Evolutionary conservation across 1,140 invertebrate genomes (phyloP), one percentile per base, ranked within the genome.

Genomic region (Apolygus lucorum): DNA sequence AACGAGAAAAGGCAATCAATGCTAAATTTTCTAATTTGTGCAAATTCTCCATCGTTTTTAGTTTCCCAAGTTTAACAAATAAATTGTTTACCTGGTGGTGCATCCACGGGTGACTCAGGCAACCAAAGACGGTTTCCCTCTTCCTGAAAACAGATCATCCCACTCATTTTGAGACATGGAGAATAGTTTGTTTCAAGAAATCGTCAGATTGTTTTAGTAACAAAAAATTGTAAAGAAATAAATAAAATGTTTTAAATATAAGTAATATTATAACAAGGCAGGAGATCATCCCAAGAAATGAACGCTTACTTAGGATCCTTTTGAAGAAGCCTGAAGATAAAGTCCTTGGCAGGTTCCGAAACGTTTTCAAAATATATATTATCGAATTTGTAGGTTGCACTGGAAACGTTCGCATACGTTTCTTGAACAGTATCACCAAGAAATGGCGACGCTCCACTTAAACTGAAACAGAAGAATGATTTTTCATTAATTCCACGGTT

Each of bases 361-460:
- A 88, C 81, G 69, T 86, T 81, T 54, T 82, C 83, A 77, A 91
- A 91, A 0, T 90, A 77, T 66, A 88, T 85, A 49, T 85, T 84
- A 4, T 89, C 88, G 74, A 90, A 91, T 73, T 90, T 88, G 1
- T 89, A 80, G 63, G 86, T 84, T n/a, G 84, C 86, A 54, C 85
- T 79, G 0, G 87, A 86, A 71, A 91, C 90, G 77, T 90, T 91
- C 68, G 85, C 85, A 76, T 88, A 90, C 0, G 89, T 91, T 76
- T 90, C 87, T 73, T 89, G 87, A 74, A 90, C 87, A 25, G 83
- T 87, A 64, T 90, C 88, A 11, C 88, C 89, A 22, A 85, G 86
- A 74, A 91, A 91, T 0, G 89, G 89, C 8, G 87, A 86, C 74
- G 88, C 90, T n/a, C 93, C 93, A 68, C 91, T 93, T 68, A 97